Evolutionary conservation across 2,797 vertebrate genomes (phyloP).

Genomic region (Oreortyx pictus): DNA sequence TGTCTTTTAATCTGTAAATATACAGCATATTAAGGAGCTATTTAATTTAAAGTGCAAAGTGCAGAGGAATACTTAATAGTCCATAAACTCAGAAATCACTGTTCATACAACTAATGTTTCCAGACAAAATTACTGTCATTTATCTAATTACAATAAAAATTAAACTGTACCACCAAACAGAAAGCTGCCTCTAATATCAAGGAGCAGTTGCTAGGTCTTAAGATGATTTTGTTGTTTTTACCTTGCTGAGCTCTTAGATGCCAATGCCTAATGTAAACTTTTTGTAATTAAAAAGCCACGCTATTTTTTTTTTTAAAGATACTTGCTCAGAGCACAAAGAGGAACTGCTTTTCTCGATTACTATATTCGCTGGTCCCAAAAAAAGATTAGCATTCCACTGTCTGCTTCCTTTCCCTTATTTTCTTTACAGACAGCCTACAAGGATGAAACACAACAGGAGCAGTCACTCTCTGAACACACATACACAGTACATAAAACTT

Average conservation of each 20-base stretch:
- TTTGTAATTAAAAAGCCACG: neutral
- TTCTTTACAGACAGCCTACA: neutral
- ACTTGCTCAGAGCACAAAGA: neutral
- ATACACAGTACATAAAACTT: too few species aligned
- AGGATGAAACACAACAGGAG: neutral
- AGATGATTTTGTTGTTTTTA: neutral
- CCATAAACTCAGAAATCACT: conserved; percentile 5
- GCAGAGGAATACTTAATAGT: neutral
- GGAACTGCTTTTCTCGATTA: neutral
- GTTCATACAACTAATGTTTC: conserved; percentile 1
- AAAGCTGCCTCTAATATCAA: neutral
- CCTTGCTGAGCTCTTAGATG: neutral
- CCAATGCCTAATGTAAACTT: neutral
- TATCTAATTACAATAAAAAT: conserved; percentile 26
- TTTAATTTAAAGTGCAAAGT: neutral
- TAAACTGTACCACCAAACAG: neutral
- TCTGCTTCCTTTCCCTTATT: neutral
- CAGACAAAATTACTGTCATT: conserved; percentile 22
- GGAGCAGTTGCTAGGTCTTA: neutral
- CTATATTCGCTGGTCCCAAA: neutral
- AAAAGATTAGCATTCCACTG: neutral
- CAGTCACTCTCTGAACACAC: neutral
- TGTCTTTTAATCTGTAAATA: neutral
- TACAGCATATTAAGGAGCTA: neutral
- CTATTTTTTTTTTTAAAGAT: neutral